Evolutionary conservation across 1,140 invertebrate species (phyloP), one percentile per base, ranked within the genome.

Genomic region (Drosophila ficusphila): DNA sequence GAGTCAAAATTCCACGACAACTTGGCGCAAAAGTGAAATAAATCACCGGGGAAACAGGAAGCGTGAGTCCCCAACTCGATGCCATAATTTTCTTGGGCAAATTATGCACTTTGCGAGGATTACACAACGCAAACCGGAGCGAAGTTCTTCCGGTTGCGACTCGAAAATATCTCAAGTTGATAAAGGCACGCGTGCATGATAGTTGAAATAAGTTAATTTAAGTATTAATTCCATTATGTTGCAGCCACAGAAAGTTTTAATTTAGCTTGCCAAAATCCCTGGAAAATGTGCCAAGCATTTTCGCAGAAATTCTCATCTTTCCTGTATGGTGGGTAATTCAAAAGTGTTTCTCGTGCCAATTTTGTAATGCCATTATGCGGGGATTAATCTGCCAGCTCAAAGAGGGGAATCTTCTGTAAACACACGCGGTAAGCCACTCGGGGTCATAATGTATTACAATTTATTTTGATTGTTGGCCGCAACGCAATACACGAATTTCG

Each of bases 1-100:
- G 47, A 85, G 76, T 77, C 68, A 75, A 75, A 81, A 71, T 65
- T 70, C 74, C 77, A 58, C 76, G 82, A 82, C 74, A 89, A 82
- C 78, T 82, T 88, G 60, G 74, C 54, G 74, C 70, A 72, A 65
- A 88, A 74, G 56, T 51, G 41, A 88, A 71, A 89, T 89, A 88
- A 89, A 88, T 88, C 83, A 83, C 48, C 46, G 52, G 38, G 53
- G 46, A 76, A 52, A 86, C 73, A 62, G 82, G 76, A 76, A 62
- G 48, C 44, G 47, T 36, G 18, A 21, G 46, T 41, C 25, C 16
- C 33, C 25, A 56, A 6, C 38, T 38, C 16, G 18, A 53, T 70
- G 48, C 61, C 53, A 58, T 64, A 81, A 81, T 82, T 88, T 75
- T 75, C 52, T 67, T 46, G 49, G 65, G 31, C 68, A 89, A 82